phyloP scores from a whole-genome alignment of 2,888 invertebrate species.

The Trichogramma dendrolimi region DNA sequence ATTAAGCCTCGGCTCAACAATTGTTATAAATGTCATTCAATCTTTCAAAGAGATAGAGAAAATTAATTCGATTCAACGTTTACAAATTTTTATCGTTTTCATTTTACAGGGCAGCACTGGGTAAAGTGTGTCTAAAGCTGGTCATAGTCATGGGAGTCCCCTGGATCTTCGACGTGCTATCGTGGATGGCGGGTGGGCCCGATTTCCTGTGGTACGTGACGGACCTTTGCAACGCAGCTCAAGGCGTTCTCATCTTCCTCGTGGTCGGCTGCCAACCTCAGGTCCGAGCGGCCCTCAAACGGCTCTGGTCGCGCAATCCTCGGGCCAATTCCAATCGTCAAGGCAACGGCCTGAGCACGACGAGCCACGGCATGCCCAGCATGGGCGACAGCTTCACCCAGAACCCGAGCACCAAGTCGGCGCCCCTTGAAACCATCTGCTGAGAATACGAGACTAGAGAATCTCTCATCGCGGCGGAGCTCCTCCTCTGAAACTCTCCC shows the following conservation, averaged over 20 bases:
- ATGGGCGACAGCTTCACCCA: slow-evolving; percentile 73
- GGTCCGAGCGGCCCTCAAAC: slow-evolving; percentile 65
- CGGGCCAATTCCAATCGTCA: slow-evolving; percentile 58
- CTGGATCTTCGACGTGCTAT: slow-evolving; percentile 76
- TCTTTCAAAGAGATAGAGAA: no score
- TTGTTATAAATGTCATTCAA: no score
- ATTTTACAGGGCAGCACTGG: slow-evolving; percentile 68
- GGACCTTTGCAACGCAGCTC: slow-evolving; percentile 79
- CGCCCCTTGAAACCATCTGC: slow-evolving; percentile 58
- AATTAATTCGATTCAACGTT: no score
- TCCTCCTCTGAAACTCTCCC: no score
- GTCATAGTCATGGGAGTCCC: slow-evolving; percentile 78
- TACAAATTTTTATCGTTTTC: no score
- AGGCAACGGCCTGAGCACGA: slow-evolving; percentile 65
- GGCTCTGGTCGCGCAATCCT: slow-evolving; percentile 60
- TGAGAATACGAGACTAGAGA: slow-evolving; percentile 33
- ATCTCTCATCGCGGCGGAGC: no score
- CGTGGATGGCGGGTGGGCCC: slow-evolving; percentile 79
- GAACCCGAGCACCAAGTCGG: slow-evolving; percentile 62
- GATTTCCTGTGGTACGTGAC: slow-evolving; percentile 78
- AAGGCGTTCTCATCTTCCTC: slow-evolving; percentile 83
- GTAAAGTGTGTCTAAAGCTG: slow-evolving; percentile 79
- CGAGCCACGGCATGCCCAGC: slow-evolving; percentile 77
- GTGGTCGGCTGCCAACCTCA: slow-evolving; percentile 87
- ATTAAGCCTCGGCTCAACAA: no score